Evolutionary conservation across 2,797 vertebrate species (phyloP).

Genomic region (Borostomias antarcticus): DNA sequence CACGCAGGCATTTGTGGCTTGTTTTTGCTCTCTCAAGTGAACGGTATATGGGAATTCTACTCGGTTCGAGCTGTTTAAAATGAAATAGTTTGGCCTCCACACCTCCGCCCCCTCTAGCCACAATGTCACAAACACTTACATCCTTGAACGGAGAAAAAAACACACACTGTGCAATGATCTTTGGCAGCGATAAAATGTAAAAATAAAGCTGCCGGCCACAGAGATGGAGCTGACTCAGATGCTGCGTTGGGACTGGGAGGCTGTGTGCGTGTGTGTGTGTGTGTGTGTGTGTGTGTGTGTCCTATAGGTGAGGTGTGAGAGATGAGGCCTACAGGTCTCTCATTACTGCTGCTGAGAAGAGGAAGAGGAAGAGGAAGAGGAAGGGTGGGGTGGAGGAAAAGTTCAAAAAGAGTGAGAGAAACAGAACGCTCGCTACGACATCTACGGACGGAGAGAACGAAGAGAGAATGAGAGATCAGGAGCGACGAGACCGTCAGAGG

Average conservation of each 20-base stretch:
- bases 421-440: no score
- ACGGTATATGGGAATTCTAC: conserved; percentile 60
- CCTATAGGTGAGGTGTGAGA: not conserved
- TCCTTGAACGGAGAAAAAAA: conserved; percentile 46
- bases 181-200: conserved; percentile 53
- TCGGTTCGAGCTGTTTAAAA: conserved; percentile 64
- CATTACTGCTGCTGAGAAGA: conserved; percentile 14
- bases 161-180: conserved; percentile 44
- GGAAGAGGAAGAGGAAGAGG: conserved; percentile 17
- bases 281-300: not conserved
- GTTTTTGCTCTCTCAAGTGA: conserved; percentile 29
- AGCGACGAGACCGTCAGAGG: no score
- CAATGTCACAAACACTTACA: conserved; percentile 73
- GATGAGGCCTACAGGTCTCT: conserved; percentile 9
- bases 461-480: conserved; percentile 21
- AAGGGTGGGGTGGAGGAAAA: conserved; percentile 22
- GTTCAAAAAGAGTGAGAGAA: no score
- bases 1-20: conserved; percentile 40
- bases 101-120: conserved; percentile 60
- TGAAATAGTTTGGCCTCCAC: conserved; percentile 69
- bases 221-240: conserved; percentile 53
- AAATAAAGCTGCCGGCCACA: conserved; percentile 47
- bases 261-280: not conserved
- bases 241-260: conserved; percentile 16
- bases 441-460: no score